phyloP scores from a whole-genome alignment of 2,113 vertebrate genomes.

The Polyodon spathula region DNA sequence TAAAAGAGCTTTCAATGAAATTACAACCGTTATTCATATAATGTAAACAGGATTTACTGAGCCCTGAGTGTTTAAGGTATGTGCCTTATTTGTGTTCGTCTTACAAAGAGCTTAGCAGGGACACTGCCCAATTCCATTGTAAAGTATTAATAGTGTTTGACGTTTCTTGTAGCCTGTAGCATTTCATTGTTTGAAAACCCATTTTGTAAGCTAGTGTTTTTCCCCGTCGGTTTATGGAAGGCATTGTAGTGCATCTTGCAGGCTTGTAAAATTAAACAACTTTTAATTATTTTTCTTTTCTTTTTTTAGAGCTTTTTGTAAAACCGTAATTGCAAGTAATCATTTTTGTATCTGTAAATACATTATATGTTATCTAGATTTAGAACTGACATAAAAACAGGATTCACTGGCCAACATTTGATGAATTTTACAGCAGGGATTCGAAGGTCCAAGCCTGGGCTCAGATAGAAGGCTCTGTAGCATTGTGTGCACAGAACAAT shows the following conservation, averaged over 20 bases:
- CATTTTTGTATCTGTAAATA: conserved; percentile 79
- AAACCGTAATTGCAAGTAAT: conserved; percentile 55
- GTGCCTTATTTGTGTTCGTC: conserved; percentile 88
- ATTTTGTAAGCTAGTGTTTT: conserved; percentile 46
- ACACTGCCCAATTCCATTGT: conserved; percentile 67
- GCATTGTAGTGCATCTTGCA: no score
- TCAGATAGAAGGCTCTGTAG: conserved; percentile 55
- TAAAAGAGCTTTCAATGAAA: no score
- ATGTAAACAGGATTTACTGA: no score
- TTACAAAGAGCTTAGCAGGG: conserved; percentile 55
- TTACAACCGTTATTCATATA: no score
- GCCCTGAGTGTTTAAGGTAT: conserved; percentile 63
- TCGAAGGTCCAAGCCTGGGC: conserved; percentile 53
- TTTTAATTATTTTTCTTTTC: conserved; percentile 48
- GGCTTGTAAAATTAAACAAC: conserved; percentile 57
- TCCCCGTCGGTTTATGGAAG: no score
- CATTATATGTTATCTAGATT: conserved; percentile 74
- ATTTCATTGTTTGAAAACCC: conserved; percentile 33
- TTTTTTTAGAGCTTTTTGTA: conserved; percentile 47
- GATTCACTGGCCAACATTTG: conserved; percentile 58
- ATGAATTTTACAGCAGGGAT: conserved; percentile 58
- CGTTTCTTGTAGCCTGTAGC: conserved; percentile 42
- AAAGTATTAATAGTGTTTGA: conserved; percentile 45
- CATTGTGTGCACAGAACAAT: conserved; percentile 54
- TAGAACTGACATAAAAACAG: conserved; percentile 61